A percentile compares a stretch with the other conserved stretches of the same genome.
Evolutionary conservation across 1,140 invertebrate species (phyloP).

Genomic region (Ectropis grisescens): DNA sequence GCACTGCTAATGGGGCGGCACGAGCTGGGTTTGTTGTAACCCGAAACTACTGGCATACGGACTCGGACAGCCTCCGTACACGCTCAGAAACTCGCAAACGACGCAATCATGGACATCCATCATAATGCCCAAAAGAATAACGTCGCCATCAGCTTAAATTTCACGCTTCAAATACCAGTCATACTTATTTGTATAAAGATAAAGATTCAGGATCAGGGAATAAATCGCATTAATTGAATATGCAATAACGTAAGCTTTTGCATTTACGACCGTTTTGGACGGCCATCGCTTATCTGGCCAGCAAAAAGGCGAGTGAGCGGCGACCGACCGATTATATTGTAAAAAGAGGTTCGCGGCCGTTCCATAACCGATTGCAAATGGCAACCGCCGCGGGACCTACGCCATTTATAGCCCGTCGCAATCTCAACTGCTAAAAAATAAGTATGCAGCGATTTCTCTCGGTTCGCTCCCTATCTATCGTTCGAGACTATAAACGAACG

Average conservation of each 20-base stretch:
- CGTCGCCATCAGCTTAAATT: no score
- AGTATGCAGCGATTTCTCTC: constrained; percentile 49
- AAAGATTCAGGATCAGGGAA: no score
- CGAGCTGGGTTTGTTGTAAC: constrained; percentile 35
- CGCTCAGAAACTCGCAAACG: no score
- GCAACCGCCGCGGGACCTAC: constrained; percentile 46
- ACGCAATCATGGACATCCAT: no score
- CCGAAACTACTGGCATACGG: constrained; percentile 18
- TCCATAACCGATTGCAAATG: constrained; percentile 67
- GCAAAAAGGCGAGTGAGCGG: constrained; percentile 44
- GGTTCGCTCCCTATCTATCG: constrained; percentile 40
- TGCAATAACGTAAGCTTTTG: constrained; percentile 12
- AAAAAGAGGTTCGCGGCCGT: constrained; percentile 61
- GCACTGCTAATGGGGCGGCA: constrained; percentile 41
- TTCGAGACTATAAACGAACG: constrained; percentile 1
- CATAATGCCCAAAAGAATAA: no score
- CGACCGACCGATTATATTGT: constrained; percentile 60
- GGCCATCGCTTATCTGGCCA: constrained; percentile 37
- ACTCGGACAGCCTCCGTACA: neutral
- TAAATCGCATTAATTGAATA: no score
- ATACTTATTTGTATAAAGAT: no score
- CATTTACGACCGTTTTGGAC: constrained; percentile 32
- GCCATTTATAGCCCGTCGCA: constrained; percentile 60
- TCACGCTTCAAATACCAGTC: no score
- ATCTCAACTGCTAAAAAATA: constrained; percentile 62